Conservation (phyloP, 2,888 invertebrate species). For the Microdon myrmicae region DNA sequence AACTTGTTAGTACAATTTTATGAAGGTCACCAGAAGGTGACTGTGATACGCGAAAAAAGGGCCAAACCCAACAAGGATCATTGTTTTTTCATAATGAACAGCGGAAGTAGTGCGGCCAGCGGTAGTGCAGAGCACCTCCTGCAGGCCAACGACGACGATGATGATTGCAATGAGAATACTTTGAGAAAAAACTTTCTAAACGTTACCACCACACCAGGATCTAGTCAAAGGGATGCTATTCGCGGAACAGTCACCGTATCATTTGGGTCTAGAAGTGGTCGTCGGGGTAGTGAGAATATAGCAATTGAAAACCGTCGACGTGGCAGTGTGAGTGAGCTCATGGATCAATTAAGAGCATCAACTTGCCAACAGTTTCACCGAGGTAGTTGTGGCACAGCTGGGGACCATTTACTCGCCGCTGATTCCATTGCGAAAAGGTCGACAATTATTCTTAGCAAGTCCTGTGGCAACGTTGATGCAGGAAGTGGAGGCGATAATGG, state of each 20-base stretch:
- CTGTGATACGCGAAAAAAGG: conserved; percentile 57
- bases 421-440: conserved; percentile 65
- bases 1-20: conserved; percentile 65
- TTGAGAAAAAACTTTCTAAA: conserved; percentile 37
- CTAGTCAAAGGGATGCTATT: conserved; percentile 52
- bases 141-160: conserved; percentile 53
- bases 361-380: conserved; percentile 61
- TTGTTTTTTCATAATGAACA: conserved; percentile 56
- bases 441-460: conserved; percentile 65
- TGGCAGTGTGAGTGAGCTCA: conserved; percentile 35
- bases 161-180: conserved; percentile 51
- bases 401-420: conserved; percentile 63
- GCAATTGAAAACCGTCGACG: conserved; percentile 53
- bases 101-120: conserved; percentile 53
- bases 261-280: conserved; percentile 45
- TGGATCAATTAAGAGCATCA: conserved; percentile 61
- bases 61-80: conserved; percentile 45
- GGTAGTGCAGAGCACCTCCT: conserved; percentile 56
- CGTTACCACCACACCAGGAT: conserved; percentile 32
- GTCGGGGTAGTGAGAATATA: conserved; percentile 54
- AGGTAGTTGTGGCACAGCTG: conserved; percentile 64
- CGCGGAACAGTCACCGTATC: conserved; percentile 33
- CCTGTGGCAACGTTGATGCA: conserved; percentile 63
- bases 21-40: conserved; percentile 63
- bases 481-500: conserved; percentile 32